A percentile compares a stretch with the other conserved stretches of the same genome.
These are phyloP conservation scores for Cuculus canorus DNA, from an alignment of 2,797 vertebrate species.

Conservation along the genomic window DNA sequence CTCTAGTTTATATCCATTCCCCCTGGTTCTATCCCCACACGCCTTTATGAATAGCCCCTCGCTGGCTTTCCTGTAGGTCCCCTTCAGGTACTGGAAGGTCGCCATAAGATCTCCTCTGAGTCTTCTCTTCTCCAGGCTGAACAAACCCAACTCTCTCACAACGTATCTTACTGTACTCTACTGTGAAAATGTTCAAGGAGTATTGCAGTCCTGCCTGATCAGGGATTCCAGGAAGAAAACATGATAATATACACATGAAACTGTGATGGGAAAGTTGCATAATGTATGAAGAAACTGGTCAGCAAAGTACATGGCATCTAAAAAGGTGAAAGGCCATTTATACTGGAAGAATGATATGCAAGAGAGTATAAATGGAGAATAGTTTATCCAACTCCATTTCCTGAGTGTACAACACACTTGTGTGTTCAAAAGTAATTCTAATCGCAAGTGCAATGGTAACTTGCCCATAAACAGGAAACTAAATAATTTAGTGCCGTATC, in stretches of 20 bases:
- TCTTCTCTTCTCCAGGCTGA: no score
- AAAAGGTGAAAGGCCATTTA: background rate
- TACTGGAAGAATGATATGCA: background rate
- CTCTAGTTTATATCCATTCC: no score
- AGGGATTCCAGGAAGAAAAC: background rate
- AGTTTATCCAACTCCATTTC: background rate
- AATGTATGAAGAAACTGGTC: background rate
- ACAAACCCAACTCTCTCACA: no score
- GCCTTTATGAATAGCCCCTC: no score
- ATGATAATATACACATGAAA: background rate
- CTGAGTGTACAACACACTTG: background rate
- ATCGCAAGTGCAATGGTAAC: background rate
- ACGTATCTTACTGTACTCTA: background rate
- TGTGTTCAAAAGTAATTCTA: background rate
- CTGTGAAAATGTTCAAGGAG: background rate
- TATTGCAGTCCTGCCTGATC: background rate
- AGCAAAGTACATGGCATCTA: background rate
- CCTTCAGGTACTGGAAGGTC: no score
- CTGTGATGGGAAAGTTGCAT: background rate
- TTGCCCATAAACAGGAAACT: background rate
- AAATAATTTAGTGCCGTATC: background rate
- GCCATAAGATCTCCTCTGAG: no score
- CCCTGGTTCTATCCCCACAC: no score
- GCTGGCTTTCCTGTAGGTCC: no score
- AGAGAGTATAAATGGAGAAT: background rate